Conservation (phyloP, 2,888 invertebrate species). For the Drosophila paucipuncta region DNA sequence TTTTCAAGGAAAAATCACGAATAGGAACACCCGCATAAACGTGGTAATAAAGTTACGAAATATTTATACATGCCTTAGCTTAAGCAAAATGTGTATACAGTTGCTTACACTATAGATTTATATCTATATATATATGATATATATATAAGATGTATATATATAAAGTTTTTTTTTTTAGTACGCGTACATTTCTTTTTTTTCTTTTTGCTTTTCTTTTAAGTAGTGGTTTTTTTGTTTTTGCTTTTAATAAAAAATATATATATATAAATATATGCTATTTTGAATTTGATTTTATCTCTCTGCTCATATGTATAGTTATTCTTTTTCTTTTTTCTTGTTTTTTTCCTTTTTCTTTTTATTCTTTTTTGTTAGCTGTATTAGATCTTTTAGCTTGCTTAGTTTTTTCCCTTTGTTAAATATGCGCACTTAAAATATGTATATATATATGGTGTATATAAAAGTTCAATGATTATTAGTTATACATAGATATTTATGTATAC, state of each 20-base stretch:
- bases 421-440: constrained; percentile 60
- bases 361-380: constrained; percentile 51
- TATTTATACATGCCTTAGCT: constrained; percentile 65
- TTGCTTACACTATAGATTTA: constrained; percentile 49
- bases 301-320: constrained; percentile 79
- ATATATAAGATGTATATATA: constrained; percentile 68
- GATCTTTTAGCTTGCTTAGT: constrained; percentile 67
- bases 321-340: constrained; percentile 26
- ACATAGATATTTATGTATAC: constrained; percentile 54
- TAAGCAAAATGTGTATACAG: constrained; percentile 60
- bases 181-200: constrained; percentile 46
- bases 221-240: constrained; percentile 52
- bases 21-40: constrained; percentile 56
- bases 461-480: constrained; percentile 70
- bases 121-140: constrained; percentile 53
- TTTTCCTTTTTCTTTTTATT: constrained; percentile 13
- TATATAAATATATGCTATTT: constrained; percentile 78
- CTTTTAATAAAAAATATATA: constrained; percentile 78
- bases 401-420: constrained; percentile 60
- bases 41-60: constrained; percentile 46
- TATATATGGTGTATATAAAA: constrained; percentile 66
- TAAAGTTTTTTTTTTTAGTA: constrained; percentile 61
- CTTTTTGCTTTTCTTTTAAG: constrained; percentile 47
- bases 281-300: constrained; percentile 80
- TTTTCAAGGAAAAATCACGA: constrained; percentile 38